Base-by-base conservation (phyloP, 2,113 vertebrate genomes). In the Heloderma charlesbogerti region DNA sequence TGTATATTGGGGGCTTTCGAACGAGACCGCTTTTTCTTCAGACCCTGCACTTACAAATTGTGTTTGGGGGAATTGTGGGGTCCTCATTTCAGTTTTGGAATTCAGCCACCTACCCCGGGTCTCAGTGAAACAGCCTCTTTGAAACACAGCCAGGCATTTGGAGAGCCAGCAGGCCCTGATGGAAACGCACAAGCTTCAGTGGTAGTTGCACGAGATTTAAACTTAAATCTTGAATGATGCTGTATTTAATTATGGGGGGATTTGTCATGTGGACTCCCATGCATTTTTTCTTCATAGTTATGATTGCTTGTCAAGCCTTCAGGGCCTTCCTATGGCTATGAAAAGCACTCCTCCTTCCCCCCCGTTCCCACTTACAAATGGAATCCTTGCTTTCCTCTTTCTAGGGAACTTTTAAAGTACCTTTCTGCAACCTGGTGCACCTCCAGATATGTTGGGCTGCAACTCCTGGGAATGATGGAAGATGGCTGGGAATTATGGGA, bases 11-110 rank as follows among this genome's bases (percentile, higher is more conserved):
- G 95, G 96, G 97, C 96, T 97, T 97, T 84, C 93, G 75, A 95
- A 92, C 92, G 89, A 97, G 92, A 94, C 95, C 96, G 96, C 95
- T 97, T 96, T 63, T 97, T 96, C 96, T 97, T 96, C 91, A 96
- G 95, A 96, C 92, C 71, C 85, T 93, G 60, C 51, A 95, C 84
- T 92, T 94, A 88, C 88, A 86, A 87, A 84, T 45, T 20, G 60
- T 88, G 57, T 67, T 48, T 40, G 87, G 60, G 1, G 87, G 80
- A n/a, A n/a, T 78, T n/a, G 5, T 16, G 74, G 84, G 60, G 71
- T 91, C 87, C 43, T 89, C 67, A 43, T 86, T 82, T 83, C 92
- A 93, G 83, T 40, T 45, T 88, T 91, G 67, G 79, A 84, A 18
- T 72, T 77, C 88, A 86, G 3, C 86, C 29, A 63, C 27, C 29